Evolutionary conservation across 2,888 invertebrate genomes (phyloP).

Genomic region (Tenthredo amoena): DNA sequence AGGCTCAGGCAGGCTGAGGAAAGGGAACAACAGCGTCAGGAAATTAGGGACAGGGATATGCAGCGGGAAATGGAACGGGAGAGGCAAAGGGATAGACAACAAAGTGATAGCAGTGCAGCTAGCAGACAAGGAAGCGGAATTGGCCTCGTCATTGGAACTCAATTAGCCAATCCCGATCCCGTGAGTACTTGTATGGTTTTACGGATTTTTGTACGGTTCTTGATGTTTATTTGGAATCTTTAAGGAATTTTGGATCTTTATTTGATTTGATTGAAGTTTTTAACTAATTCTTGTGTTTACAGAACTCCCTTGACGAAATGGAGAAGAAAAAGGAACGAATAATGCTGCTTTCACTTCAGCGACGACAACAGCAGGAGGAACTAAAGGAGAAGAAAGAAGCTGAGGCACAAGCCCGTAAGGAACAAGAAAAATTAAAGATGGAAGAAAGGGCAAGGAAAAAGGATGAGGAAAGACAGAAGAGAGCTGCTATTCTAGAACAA

Average conservation of each 20-base stretch:
- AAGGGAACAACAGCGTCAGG: conserved; percentile 73
- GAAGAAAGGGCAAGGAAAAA: conserved; percentile 87
- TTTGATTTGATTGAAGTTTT: conserved; percentile 3
- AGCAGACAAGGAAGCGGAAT: conserved; percentile 71
- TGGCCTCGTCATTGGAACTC: conserved; percentile 85
- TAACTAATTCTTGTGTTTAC: conserved; percentile 61
- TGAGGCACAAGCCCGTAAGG: conserved; percentile 87
- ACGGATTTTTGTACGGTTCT: neutral
- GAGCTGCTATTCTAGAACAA: conserved; percentile 94
- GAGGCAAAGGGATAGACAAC: conserved; percentile 70
- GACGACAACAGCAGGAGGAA: conserved; percentile 95
- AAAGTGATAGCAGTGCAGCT: conserved; percentile 66
- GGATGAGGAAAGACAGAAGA: conserved; percentile 92
- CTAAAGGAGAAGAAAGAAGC: conserved; percentile 91
- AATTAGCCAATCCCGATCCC: conserved; percentile 84
- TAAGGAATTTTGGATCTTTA: neutral
- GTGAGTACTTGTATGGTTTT: conserved; percentile 77
- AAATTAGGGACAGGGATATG: conserved; percentile 71
- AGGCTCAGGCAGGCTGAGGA: conserved; percentile 74
- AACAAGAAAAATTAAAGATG: conserved; percentile 87
- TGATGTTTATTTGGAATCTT: neutral
- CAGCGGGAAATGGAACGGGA: conserved; percentile 77
- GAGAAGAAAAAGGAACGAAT: conserved; percentile 95
- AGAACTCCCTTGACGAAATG: conserved; percentile 94
- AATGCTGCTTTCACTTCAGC: conserved; percentile 92